phyloP scores from a whole-genome alignment of 2,888 invertebrate species.

The Melanchra persicariae region DNA sequence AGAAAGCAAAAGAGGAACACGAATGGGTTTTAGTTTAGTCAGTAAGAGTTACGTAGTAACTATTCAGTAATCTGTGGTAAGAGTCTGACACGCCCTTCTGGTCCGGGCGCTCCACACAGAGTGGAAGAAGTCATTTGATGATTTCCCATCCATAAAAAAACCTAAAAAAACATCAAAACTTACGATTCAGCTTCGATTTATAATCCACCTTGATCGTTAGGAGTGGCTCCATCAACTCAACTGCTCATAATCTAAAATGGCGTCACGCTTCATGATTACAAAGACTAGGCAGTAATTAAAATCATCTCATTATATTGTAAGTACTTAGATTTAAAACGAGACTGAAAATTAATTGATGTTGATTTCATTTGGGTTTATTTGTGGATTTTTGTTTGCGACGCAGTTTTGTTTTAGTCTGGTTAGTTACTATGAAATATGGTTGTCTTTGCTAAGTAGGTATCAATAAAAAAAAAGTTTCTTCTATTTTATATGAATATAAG shows the following conservation, averaged over 20 bases:
- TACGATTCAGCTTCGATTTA: neutral
- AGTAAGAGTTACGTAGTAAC: too few relatives aligned
- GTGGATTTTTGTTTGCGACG: neutral
- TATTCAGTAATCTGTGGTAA: too few relatives aligned
- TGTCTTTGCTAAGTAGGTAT: neutral
- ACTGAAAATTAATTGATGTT: conserved; percentile 27
- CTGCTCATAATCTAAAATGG: conserved; percentile 33
- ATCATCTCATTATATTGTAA: conserved; percentile 52
- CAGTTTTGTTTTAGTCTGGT: neutral
- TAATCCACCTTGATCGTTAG: conserved; percentile 14
- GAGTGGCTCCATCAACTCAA: conserved; percentile 32
- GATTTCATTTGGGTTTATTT: conserved; percentile 13
- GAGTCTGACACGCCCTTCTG: too few relatives aligned
- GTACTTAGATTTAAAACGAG: conserved; percentile 10
- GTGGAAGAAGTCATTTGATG: too few relatives aligned
- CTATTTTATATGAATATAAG: neutral
- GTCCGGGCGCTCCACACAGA: too few relatives aligned
- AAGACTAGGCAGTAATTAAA: conserved; percentile 47
- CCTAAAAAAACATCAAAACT: too few relatives aligned
- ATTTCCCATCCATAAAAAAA: too few relatives aligned
- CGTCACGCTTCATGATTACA: conserved; percentile 46
- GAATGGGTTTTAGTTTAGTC: too few relatives aligned
- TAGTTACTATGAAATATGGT: too few relatives aligned
- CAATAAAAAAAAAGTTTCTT: too few relatives aligned
- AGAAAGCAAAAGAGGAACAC: too few relatives aligned